These are phyloP conservation scores for Ctena decussata DNA, from an alignment of 2,888 invertebrate genomes.

Conservation along the genomic window DNA sequence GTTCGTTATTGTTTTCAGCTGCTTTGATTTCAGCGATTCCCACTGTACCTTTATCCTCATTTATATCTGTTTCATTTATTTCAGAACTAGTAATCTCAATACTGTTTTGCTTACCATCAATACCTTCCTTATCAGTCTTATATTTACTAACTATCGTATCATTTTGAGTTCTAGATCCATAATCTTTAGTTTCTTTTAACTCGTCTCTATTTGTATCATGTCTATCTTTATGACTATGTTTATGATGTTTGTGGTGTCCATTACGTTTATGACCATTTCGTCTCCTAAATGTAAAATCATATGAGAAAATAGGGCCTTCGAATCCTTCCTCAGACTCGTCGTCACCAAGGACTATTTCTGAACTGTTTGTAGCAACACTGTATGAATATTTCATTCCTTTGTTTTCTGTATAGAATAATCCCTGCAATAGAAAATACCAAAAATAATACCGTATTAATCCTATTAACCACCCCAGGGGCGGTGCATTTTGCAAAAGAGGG, in stretches of 20 bases:
- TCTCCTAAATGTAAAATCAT: conserved; percentile 63
- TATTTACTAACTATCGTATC: neutral
- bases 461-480: too few species aligned
- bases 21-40: neutral
- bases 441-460: too few species aligned
- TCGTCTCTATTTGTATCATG: neutral
- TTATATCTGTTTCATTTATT: neutral
- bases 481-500: too few species aligned
- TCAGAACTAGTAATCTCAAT: neutral
- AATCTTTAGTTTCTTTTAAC: neutral
- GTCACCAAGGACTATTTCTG: neutral
- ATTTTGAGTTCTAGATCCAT: neutral
- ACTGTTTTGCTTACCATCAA: neutral
- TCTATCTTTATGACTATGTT: neutral
- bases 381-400: conserved; percentile 70
- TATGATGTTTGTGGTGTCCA: neutral
- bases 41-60: neutral
- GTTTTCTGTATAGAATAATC: conserved; percentile 69
- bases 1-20: neutral
- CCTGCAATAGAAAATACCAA: conserved; percentile 45
- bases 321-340: neutral
- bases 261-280: conserved; percentile 11
- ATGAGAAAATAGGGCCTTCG: conserved; percentile 58
- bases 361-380: conserved; percentile 43
- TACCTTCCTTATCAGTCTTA: neutral